Evolutionary conservation across 2,113 vertebrate genomes (phyloP).

Genomic region (Sclerurus mexicanus): DNA sequence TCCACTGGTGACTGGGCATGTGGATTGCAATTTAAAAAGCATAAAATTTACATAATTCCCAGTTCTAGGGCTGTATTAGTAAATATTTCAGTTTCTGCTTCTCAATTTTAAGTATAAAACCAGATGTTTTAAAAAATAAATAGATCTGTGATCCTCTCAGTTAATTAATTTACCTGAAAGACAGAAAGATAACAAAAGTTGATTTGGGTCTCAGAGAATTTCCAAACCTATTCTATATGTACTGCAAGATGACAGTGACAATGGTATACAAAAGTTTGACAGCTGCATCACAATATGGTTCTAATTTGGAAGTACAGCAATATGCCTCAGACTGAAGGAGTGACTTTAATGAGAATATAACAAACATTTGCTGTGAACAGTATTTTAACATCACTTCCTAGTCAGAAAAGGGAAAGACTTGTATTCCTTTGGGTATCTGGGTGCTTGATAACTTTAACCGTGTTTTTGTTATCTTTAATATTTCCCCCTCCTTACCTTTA

Average conservation of each 20-base stretch:
- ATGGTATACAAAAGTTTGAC: not conserved
- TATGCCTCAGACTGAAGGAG: not conserved
- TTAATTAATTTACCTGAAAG: conserved; percentile 13
- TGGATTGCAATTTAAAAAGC: not conserved
- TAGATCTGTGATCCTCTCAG: not conserved
- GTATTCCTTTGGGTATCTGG: not conserved
- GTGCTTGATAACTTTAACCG: accelerated
- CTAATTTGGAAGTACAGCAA: not conserved
- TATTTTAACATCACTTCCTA: not conserved
- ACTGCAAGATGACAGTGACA: not conserved
- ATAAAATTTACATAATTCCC: conserved; percentile 39
- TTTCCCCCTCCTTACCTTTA: not conserved
- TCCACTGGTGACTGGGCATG: not conserved
- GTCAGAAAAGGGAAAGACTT: not conserved
- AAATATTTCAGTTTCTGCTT: not conserved
- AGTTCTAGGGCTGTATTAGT: not conserved
- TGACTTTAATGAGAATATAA: not conserved
- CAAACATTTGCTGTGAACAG: not conserved
- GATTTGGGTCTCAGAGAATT: not conserved
- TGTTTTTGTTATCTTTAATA: not conserved
- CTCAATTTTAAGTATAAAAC: not conserved
- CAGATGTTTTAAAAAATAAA: not conserved
- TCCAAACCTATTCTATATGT: not conserved
- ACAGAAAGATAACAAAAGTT: not conserved
- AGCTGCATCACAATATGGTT: accelerated